Evolutionary conservation across 2,113 vertebrate species (phyloP), one percentile per base, ranked within the genome.

Genomic region (Prunella fulvescens): DNA sequence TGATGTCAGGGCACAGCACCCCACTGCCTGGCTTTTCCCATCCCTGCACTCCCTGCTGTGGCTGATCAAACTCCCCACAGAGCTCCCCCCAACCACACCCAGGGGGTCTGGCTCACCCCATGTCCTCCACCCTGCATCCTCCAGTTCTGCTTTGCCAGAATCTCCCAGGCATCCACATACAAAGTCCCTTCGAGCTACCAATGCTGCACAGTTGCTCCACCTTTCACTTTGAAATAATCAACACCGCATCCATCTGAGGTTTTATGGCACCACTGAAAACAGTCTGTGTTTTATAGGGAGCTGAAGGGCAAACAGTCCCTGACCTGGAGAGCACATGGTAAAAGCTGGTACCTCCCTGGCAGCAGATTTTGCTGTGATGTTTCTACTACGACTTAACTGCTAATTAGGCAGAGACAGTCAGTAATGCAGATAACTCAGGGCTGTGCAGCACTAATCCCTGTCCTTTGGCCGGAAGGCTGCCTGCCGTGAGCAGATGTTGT

Each of bases 251-350:
- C 86, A 25, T 88, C 64, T 71, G 14, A 86, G 50, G 25, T 81
- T 96, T 96, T 92, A 96, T 57, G 50, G 60, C 81, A 50, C 79
- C 0, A 0, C 61, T 81, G 93, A 66, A 95, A 95, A 80, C 8
- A 4, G 24, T 73, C 26, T 66, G 88, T 6, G 60, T 86, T 96
- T 94, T 70, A 89, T 69, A 71, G 70, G 37, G 44, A 91, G 92
- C 95, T 94, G 90, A 90, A 95, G 86, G 95, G 94, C 90, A 94
- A 96, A 93, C 86, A 87, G 86, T 89, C 91, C 78, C 90, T 92
- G 81, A 92, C 93, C 86, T 93, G 91, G 88, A 93, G 51, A 92
- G 40, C 73, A 37, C 71, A 9, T 19, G 33, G 77, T 77, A 93
- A 71, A 81, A 71, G 47, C 84, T 91, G 76, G 33, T 71, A 61